Evolutionary conservation across 1,140 invertebrate species (phyloP), one percentile per base, ranked within the genome.

Genomic region (Orussus abietinus): DNA sequence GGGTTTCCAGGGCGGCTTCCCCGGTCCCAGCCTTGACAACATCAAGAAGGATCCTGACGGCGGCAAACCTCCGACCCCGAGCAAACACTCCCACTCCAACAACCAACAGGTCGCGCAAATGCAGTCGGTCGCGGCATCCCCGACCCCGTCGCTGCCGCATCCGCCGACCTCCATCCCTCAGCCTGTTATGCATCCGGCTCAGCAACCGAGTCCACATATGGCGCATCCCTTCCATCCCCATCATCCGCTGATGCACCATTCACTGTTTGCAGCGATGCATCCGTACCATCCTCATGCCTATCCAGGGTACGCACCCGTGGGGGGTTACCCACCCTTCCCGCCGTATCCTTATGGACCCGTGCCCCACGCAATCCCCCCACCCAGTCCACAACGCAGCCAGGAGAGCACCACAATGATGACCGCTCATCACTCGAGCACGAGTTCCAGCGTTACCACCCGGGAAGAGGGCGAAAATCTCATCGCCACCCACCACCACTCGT

Each of bases 1-100:
- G 22, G 86, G 86, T 9, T 89, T 85, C 57, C 75, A 72, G 18
- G 58, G 54, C 12, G 59, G 59, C 7, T 73, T 72, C 26, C 68
- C 79, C 13, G 79, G 80, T 2, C 79, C 80, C 20, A 77, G 76
- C 55, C 66, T 82, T 44, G 82, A 85, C 15, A 82, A 80, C 54
- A 86, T 88, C 35, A 88, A 88, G 52, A 86, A 85, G 48, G 85
- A 88, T 64, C 83, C 82, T 12, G 81, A 83, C 45, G 73, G 75
- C 47, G 55, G 53, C 11, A 69, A 70, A 38, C 70, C 70, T 4
- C 62, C 69, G 0, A 72, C 69, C 0, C 69, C 67, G 0, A 70
- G 64, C 26, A 71, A 69, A 34, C 64, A 70, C 29, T 46, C 49
- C 0, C 38, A 47, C 4, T 50, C 51, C 0, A 7, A 69, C 72